Conservation (phyloP, 2,113 vertebrate genomes). For the Heterocephalus glaber region DNA sequence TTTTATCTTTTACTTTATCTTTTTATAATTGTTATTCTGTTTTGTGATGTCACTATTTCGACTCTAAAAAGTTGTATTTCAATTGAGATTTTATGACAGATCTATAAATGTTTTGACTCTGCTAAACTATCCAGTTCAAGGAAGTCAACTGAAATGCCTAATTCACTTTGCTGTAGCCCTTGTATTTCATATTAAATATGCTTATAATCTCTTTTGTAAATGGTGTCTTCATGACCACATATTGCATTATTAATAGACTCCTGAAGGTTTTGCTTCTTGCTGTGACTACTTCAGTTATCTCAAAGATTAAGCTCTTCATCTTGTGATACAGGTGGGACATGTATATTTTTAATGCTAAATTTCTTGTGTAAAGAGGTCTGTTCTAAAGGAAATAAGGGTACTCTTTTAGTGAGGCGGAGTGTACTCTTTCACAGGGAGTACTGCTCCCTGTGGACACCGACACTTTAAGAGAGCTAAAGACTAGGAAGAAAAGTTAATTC, state of each 20-base stretch:
- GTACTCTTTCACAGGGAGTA: background rate
- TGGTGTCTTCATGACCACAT: constrained; percentile 27
- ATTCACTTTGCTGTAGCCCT: constrained; percentile 21
- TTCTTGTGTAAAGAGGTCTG: background rate
- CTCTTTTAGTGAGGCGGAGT: background rate
- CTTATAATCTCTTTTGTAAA: constrained; percentile 34
- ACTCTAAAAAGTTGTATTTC: background rate
- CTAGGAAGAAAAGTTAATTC: constrained; percentile 24
- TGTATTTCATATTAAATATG: constrained; percentile 50
- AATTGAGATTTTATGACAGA: constrained; percentile 17
- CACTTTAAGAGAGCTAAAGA: background rate
- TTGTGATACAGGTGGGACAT: background rate
- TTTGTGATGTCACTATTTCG: constrained; percentile 30
- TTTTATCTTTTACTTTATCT: background rate
- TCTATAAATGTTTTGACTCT: background rate
- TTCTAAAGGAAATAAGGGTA: constrained; percentile 13
- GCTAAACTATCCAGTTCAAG: constrained; percentile 19
- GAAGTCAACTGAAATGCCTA: constrained; percentile 16
- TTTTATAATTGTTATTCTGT: constrained; percentile 5
- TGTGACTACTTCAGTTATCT: constrained; percentile 60
- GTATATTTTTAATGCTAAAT: constrained; percentile 44
- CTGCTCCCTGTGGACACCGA: background rate
- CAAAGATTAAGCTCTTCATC: constrained; percentile 54
- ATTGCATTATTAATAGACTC: constrained; percentile 65
- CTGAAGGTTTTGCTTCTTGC: constrained; percentile 59